Percentiles rank a stretch among this genome's conserved stretches.
Evolutionary conservation across 2,113 vertebrate species (phyloP).

Genomic region (Mesembrinibis cayennensis): DNA sequence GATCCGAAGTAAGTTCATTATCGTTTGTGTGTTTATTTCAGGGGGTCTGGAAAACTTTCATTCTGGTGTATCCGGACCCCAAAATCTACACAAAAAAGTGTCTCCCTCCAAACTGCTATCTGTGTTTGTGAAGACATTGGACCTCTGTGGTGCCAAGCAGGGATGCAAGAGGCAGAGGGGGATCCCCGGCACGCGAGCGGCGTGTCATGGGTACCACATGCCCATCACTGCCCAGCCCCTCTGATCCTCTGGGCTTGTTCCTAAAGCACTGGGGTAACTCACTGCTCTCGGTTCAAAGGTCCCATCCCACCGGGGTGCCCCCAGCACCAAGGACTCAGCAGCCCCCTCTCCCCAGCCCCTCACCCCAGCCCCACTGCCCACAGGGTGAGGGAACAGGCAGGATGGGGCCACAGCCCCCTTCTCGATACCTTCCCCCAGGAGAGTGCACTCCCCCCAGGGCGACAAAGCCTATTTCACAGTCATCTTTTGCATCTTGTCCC

Average conservation of each 20-base stretch:
- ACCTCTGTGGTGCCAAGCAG: accelerated
- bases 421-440: neutral
- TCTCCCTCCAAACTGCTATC: neutral
- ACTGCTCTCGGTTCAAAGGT: accelerated
- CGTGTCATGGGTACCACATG: accelerated
- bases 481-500: neutral
- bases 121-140: neutral
- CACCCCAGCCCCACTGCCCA: accelerated
- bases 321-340: neutral
- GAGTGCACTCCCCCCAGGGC: accelerated
- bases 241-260: neutral
- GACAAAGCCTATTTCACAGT: neutral
- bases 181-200: accelerated
- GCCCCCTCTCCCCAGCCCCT: neutral
- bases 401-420: neutral
- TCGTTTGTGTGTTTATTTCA: neutral
- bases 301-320: accelerated
- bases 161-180: neutral
- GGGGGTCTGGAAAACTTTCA: neutral
- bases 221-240: neutral
- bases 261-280: neutral
- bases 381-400: no score
- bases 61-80: neutral
- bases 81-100: neutral
- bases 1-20: slow-evolving; percentile 87